Conservation (phyloP, 2,113 vertebrate genomes). For the Ancistrus triradiatus region DNA sequence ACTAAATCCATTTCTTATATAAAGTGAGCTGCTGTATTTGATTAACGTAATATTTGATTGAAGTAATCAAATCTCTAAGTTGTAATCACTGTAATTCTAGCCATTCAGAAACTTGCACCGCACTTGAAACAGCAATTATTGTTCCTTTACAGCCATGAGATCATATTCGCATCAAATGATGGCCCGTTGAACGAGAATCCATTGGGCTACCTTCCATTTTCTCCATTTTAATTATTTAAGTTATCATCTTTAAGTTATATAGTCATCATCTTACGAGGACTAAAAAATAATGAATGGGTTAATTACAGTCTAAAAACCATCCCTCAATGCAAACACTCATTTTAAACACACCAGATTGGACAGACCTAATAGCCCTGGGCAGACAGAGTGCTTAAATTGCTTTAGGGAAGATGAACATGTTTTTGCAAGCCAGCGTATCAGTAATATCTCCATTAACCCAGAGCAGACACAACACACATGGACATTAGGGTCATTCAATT, state of each 20-base stretch:
- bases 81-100: too few species aligned
- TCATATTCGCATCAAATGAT: too few species aligned
- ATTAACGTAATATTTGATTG: too few species aligned
- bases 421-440: constrained; percentile 46
- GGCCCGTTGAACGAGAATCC: neutral
- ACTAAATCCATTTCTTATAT: too few species aligned
- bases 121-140: too few species aligned
- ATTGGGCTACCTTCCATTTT: neutral
- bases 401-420: constrained; percentile 21
- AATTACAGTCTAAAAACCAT: constrained; percentile 15
- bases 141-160: too few species aligned
- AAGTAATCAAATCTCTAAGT: too few species aligned
- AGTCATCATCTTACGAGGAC: constrained; percentile 6
- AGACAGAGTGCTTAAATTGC: neutral
- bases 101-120: too few species aligned
- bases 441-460: constrained; percentile 68
- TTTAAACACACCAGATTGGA: neutral
- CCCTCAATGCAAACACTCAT: constrained; percentile 15
- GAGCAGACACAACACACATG: constrained; percentile 49
- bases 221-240: constrained; percentile 19
- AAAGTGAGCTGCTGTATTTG: too few species aligned
- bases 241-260: neutral
- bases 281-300: constrained; percentile 26
- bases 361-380: neutral
- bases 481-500: constrained; percentile 78